Percentiles rank a stretch among this genome's conserved stretches.
Evolutionary conservation across 2,113 vertebrate genomes (phyloP).

Genomic region (Loxodonta africana): DNA sequence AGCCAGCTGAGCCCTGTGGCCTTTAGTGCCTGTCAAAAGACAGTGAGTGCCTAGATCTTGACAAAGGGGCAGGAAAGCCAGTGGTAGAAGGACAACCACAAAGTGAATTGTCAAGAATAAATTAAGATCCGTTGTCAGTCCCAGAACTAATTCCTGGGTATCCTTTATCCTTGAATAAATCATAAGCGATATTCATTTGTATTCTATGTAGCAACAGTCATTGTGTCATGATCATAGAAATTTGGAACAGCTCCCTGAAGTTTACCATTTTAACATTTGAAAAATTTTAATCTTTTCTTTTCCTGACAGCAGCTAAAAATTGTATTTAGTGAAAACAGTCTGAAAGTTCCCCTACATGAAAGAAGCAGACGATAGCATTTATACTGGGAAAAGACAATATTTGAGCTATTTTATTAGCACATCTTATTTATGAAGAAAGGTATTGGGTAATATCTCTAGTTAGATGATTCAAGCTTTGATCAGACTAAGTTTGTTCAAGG

Average conservation of each 20-base stretch:
- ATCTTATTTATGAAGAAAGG: conserved; percentile 47
- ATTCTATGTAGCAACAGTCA: conserved; percentile 39
- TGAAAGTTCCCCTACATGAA: not conserved
- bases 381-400: conserved; percentile 3
- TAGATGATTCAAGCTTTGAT: conserved; percentile 19
- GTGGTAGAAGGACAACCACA: conserved; percentile 30
- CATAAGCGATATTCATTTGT: conserved; percentile 58
- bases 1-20: not conserved
- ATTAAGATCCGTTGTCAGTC: conserved; percentile 71
- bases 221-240: conserved; percentile 33
- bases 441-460: not conserved
- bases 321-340: conserved; percentile 52
- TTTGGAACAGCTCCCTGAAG: conserved; percentile 54
- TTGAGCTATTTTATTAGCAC: conserved; percentile 23
- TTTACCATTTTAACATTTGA: conserved; percentile 2
- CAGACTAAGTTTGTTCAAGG: not conserved
- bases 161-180: conserved; percentile 71
- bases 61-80: not conserved
- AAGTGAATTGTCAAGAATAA: conserved; percentile 69
- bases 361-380: conserved; percentile 30
- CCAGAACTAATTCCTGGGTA: conserved; percentile 66
- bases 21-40: conserved; percentile 43
- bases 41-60: not conserved
- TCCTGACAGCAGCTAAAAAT: conserved; percentile 45
- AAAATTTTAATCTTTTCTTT: conserved; percentile 3